phyloP scores from a whole-genome alignment of 2,113 vertebrate genomes.

The Daboia siamensis region DNA sequence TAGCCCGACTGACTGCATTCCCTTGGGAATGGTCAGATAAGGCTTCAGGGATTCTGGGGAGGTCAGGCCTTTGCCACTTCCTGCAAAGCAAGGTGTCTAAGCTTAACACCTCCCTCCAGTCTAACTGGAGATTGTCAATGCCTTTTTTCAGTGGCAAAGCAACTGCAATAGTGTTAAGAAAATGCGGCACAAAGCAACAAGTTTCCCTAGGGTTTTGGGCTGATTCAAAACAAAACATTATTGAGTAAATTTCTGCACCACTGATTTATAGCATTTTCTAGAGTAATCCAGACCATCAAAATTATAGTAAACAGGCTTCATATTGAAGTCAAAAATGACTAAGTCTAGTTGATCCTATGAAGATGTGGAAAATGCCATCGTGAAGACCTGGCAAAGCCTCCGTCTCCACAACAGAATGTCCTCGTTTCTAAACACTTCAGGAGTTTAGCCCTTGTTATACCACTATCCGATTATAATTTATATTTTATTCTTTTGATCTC shows the following conservation, averaged over 20 bases:
- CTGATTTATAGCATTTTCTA: background rate
- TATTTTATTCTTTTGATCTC: background rate
- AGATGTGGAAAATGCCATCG: background rate
- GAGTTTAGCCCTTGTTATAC: background rate
- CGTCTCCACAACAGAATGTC: background rate
- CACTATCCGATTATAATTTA: background rate
- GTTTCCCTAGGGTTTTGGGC: background rate
- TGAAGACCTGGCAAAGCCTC: background rate
- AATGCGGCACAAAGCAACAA: background rate
- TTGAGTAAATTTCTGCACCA: background rate
- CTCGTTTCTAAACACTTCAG: background rate
- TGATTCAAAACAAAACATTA: background rate
- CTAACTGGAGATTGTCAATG: background rate
- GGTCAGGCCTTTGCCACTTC: background rate
- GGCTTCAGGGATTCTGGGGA: background rate
- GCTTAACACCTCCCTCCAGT: background rate
- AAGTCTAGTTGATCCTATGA: background rate
- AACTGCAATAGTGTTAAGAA: background rate
- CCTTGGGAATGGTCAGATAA: background rate
- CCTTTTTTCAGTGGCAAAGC: background rate
- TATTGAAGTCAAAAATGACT: background rate
- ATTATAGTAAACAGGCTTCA: background rate
- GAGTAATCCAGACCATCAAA: background rate
- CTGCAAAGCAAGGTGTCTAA: background rate
- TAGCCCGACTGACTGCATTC: background rate